Evolutionary conservation across 2,888 invertebrate genomes (phyloP).

Genomic region (Ectropis crepuscularia): DNA sequence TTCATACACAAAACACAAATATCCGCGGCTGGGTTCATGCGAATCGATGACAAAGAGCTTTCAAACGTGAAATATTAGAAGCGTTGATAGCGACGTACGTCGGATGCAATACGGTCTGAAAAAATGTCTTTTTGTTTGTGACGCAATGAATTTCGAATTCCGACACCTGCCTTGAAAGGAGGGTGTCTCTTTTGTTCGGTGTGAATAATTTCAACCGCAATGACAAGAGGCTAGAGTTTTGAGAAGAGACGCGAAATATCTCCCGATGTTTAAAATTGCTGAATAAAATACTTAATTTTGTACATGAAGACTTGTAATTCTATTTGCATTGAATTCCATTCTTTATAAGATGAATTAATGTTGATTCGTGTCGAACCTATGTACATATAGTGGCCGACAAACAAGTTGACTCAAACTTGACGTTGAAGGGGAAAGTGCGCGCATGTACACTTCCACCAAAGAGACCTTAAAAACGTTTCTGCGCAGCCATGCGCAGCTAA

Average conservation of each 20-base stretch:
- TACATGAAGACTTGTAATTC: no score
- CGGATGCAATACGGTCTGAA: conserved; percentile 52
- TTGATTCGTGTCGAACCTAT: no score
- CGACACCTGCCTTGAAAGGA: conserved; percentile 69
- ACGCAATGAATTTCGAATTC: conserved; percentile 74
- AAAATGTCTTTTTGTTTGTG: conserved; percentile 75
- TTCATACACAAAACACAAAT: conserved; percentile 29
- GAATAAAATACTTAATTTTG: background rate
- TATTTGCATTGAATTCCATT: no score
- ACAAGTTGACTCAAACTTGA: no score
- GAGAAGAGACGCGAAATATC: background rate
- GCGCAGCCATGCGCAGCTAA: no score
- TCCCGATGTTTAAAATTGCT: background rate
- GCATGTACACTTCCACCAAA: no score
- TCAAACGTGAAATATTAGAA: conserved; percentile 59
- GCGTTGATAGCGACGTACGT: conserved; percentile 49
- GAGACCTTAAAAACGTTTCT: no score
- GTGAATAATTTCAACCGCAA: conserved; percentile 65
- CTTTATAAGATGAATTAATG: no score
- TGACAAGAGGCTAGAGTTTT: conserved; percentile 23
- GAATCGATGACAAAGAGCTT: conserved; percentile 43
- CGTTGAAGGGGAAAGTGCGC: no score
- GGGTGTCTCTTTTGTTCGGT: conserved; percentile 66
- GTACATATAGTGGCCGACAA: no score
- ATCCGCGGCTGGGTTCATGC: conserved; percentile 20